Evolutionary conservation across 2,113 vertebrate genomes (phyloP), one percentile per base, ranked within the genome.

Genomic region (Cyrtonyx montezumae): DNA sequence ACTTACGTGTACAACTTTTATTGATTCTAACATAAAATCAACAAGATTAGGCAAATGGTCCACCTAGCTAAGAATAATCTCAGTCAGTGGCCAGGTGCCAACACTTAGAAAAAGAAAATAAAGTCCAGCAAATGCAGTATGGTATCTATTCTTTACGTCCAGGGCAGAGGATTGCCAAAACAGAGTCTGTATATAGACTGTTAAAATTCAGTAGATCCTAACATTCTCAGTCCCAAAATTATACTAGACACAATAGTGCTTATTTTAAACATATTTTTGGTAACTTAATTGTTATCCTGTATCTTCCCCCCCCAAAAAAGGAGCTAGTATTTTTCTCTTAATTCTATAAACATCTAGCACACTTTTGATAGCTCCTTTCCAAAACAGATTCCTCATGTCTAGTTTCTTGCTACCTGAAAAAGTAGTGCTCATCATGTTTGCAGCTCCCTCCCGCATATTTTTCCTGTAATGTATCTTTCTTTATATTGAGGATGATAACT

Each of bases 281-380:
- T n/a, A 79, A 70, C 58, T 81, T 42, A 18, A 53, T 4, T 36
- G 4, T 1, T 17, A 8, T 4, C 28, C 34, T 68, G 8, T 30
- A 63, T 25, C 13, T 22, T 9, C 59, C 86, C 8, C 9, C 36
- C 8, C 9, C 36, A 51, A 34, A 8, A 7, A 34, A 2, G 26
- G 8, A 65, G 51, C 23, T 0, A 0, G 13, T 11, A 42, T 65
- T 51, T 2, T 42, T 67, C 15, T 74, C 36, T 55, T 40, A 17
- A 48, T 49, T 83, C 46, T 46, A 6, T 69, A 28, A 69, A 84
- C 7, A 22, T 43, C 28, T 71, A 3, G 34, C 30, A 28, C 28
- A 61, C 0, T 74, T 71, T 26, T 63, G 22, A 26, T 28, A 83
- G 4, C 8, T 37, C 15, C 61, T 92, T 79, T 79, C 21, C 36